Conservation (phyloP, 2,888 invertebrate species). For the Acleris laterana region DNA sequence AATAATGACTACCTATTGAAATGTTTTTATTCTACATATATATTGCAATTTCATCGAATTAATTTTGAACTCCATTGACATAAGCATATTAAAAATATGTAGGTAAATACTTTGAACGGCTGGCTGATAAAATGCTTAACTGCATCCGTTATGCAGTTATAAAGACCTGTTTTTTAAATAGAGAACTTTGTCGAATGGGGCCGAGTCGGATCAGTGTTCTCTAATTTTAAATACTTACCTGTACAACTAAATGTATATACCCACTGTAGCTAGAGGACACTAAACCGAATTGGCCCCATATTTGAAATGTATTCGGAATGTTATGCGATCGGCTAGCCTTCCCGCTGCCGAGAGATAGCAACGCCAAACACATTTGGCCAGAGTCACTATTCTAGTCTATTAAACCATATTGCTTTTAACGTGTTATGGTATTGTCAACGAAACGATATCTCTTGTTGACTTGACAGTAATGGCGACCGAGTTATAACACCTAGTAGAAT, state of each 20-base stretch:
- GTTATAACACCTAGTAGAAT: too few relatives aligned
- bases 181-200: background rate
- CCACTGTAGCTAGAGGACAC: too few relatives aligned
- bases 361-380: too few relatives aligned
- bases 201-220: too few relatives aligned
- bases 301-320: slow-evolving; percentile 22
- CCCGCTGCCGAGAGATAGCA: background rate
- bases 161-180: slow-evolving; percentile 25
- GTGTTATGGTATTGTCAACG: too few relatives aligned
- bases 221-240: too few relatives aligned
- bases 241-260: too few relatives aligned
- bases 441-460: too few relatives aligned
- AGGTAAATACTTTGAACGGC: background rate
- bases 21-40: background rate
- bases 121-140: slow-evolving; percentile 23
- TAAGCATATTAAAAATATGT: slow-evolving; percentile 14
- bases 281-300: background rate
- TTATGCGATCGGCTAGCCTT: background rate
- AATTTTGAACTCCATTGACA: background rate
- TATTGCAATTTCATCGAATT: background rate
- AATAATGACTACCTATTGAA: background rate
- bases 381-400: too few relatives aligned
- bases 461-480: too few relatives aligned
- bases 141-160: slow-evolving; percentile 20
- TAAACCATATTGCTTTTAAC: background rate